phyloP scores from a whole-genome alignment of 2,888 invertebrate genomes.

The Mechanitis messenoides region DNA sequence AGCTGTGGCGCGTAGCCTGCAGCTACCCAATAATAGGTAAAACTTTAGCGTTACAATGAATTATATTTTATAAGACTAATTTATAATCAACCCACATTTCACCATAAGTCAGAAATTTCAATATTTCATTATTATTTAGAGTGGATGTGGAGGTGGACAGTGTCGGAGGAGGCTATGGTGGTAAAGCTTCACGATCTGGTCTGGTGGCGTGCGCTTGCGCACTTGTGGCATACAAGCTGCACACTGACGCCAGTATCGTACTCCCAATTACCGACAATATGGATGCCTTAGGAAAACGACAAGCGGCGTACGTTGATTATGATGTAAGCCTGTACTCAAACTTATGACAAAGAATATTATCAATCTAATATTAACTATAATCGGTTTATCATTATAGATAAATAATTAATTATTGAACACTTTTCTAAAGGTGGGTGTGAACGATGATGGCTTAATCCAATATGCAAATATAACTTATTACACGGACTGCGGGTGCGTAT shows the following conservation, averaged over 20 bases:
- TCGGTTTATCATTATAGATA: too few relatives aligned
- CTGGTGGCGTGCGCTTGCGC: constrained; percentile 80
- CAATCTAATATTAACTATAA: too few relatives aligned
- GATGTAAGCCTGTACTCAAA: constrained; percentile 49
- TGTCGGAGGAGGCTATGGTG: constrained; percentile 89
- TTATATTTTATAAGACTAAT: too few relatives aligned
- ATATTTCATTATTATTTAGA: constrained; percentile 39
- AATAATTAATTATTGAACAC: too few relatives aligned
- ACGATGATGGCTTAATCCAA: constrained; percentile 74
- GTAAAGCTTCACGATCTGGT: constrained; percentile 81
- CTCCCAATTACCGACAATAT: constrained; percentile 81
- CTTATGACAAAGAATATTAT: too few relatives aligned
- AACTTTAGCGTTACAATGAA: neutral
- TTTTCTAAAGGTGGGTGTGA: constrained; percentile 62
- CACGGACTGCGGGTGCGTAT: constrained; percentile 54
- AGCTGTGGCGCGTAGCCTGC: constrained; percentile 72
- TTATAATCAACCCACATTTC: too few relatives aligned
- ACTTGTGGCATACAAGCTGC: constrained; percentile 78
- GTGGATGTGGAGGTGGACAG: constrained; percentile 84
- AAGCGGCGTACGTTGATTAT: constrained; percentile 67
- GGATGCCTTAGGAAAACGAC: constrained; percentile 77
- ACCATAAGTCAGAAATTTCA: too few relatives aligned
- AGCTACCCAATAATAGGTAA: constrained; percentile 78
- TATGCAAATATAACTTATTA: constrained; percentile 67
- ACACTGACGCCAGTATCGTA: constrained; percentile 78